Base-by-base conservation (phyloP, 2,113 vertebrate genomes). In the Ammodytes marinus region DNA sequence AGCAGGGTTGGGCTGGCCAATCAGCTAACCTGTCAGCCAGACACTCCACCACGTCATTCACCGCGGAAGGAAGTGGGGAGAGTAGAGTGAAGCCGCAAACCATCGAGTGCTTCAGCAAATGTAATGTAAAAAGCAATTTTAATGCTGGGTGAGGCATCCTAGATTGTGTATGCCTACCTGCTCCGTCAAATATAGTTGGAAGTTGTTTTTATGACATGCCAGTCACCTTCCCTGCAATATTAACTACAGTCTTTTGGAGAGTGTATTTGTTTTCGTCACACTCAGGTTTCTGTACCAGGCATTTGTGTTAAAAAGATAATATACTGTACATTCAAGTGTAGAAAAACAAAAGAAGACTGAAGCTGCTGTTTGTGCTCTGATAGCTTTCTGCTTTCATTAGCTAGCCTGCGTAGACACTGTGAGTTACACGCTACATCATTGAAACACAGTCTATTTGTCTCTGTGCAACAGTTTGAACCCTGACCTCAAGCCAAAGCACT, bases 31-130 rank as follows among this genome's bases (percentile, higher is more conserved):
- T 57, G 76, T 55, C 74, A 79, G 35, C 65, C 55, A 52, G 70
- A 72, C 1, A 50, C 67, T 78, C 77, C 52, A 72, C 71, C n/a
- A 3, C 60, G 75, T 54, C 74, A 11, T 58, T 82, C 74, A 39
- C 54, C 60, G 74, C 14, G 42, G 27, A 60, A 84, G 59, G 64
- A 77, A 52, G 71, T 11, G 71, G 19, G 57, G 54, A 65, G 60
- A 10, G 4, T 40, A 10, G 13, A 37, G 8, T 35, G 52, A 45
- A 7, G 42, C 47, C 27, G 42, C 15, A 46, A 6, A 14, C 39
- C 15, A 19, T 42, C 6, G 52, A 39, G 10, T 15, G 35, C 58
- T 66, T 58, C 6, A 47, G n/a, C 54, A 46, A 47, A 71, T 65
- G 46, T 8, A 72, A 14, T 60, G 60, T 9, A 37, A 13, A 45